Base-by-base conservation (phyloP, 2,888 invertebrate genomes). In the Tetrapedia diversipes region DNA sequence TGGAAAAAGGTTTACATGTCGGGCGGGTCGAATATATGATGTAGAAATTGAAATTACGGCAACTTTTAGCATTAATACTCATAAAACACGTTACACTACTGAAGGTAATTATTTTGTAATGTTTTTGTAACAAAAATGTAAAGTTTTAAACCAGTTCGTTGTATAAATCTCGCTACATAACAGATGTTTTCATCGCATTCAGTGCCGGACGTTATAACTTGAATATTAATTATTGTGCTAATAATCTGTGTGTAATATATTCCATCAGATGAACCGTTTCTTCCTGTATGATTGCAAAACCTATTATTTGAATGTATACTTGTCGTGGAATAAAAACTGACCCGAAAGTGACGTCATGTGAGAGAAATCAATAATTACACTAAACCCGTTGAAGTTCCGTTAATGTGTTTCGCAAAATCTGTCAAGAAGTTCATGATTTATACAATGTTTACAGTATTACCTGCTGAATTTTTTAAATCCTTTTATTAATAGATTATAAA, bases 361-460 rank as follows among this genome's bases (percentile, higher is more conserved):
- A 41, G 29, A 79, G 64, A 84, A 78, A 83, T 83, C 83, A 84
- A 83, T 83, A 83, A 66, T 47, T 69, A 54, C 54, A 63, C 54
- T 67, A 54, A 47, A 19, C 45, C 37, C 64, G 64, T 77, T 63
- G 61, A 27, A 64, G 59, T 69, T 67, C 59, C 68, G 64, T 66
- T 74, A 78, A 71, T 69, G 61, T 45, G 34, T 69, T 61, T 54
- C 60, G 45, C 32, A 54, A 37, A 49, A 54, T 24, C 29, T 51
- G 10, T 47, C 34, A 41, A 53, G 10, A 2, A 34, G 47, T 37
- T 41, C 43, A 22, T 29, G 10, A 41, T 45, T 24, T 16, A 11
- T 1, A 10, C 29, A 24, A 60, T 32, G 37, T 7, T 8, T 45
- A 47, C 10, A 1, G 14, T 39, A 57, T n/a, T 16, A 16, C 4